These are phyloP conservation scores for Pantherophis vulpinus DNA, from an alignment of 2,797 vertebrate genomes.

Conservation along the genomic window DNA sequence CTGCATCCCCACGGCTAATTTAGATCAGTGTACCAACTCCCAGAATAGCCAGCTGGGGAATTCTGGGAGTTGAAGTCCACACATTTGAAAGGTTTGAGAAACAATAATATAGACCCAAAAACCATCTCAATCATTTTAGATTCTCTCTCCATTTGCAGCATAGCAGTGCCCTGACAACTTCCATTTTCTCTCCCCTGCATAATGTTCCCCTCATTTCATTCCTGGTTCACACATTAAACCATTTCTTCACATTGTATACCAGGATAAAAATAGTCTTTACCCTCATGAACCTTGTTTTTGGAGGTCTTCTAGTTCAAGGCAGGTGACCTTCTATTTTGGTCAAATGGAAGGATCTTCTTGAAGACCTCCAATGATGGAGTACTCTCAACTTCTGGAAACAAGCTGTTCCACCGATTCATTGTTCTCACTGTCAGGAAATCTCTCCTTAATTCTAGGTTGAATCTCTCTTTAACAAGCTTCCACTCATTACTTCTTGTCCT, in stretches of 20 bases:
- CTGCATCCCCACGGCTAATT: background rate
- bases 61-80: background rate
- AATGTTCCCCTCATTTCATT: background rate
- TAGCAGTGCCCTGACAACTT: background rate
- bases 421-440: no score
- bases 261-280: background rate
- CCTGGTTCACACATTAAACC: background rate
- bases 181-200: background rate
- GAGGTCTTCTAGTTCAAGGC: no score
- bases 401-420: no score
- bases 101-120: background rate
- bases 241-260: background rate
- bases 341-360: no score
- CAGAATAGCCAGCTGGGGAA: background rate
- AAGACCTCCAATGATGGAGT: no score
- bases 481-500: no score
- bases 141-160: background rate
- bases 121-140: background rate
- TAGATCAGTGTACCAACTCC: background rate
- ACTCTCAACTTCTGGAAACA: no score
- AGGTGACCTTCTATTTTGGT: no score
- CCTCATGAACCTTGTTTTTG: background rate
- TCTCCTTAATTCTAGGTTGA: no score
- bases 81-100: background rate
- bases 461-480: no score